These are phyloP conservation scores for Siphlonurus alternatus DNA, from an alignment of 2,888 invertebrate species.

Conservation along the genomic window DNA sequence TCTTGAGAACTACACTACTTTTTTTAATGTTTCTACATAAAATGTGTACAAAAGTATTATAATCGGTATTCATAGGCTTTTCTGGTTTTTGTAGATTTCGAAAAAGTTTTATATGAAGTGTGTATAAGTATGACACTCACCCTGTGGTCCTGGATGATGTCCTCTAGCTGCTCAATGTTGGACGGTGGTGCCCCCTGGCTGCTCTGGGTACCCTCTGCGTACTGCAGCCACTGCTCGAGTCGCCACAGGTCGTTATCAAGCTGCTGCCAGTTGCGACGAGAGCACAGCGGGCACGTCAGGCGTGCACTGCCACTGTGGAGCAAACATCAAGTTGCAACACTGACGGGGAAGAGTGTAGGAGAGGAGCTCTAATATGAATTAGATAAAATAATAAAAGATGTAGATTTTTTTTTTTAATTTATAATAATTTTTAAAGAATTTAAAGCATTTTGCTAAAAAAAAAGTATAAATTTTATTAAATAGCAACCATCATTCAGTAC, in stretches of 20 bases:
- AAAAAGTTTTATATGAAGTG: background rate
- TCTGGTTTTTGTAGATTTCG: too few relatives aligned
- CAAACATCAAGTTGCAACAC: slow-evolving; percentile 4
- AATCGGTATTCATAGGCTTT: too few relatives aligned
- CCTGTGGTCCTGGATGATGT: slow-evolving; percentile 62
- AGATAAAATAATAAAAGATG: too few relatives aligned
- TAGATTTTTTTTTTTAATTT: too few relatives aligned
- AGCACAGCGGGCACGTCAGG: slow-evolving; percentile 71
- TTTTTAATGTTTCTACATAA: too few relatives aligned
- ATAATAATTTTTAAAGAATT: too few relatives aligned
- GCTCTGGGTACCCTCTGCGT: slow-evolving; percentile 64
- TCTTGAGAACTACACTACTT: too few relatives aligned
- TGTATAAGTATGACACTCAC: slow-evolving; percentile 18
- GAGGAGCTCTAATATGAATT: background rate
- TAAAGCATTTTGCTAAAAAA: too few relatives aligned
- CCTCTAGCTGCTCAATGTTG: slow-evolving; percentile 65
- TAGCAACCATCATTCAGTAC: too few relatives aligned
- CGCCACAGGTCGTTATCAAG: slow-evolving; percentile 82
- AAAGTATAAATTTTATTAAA: too few relatives aligned
- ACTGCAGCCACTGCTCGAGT: slow-evolving; percentile 77
- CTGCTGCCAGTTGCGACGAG: slow-evolving; percentile 76
- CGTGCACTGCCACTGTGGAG: slow-evolving; percentile 51
- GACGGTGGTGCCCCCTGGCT: slow-evolving; percentile 45
- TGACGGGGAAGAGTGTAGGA: background rate
- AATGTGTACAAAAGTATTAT: too few relatives aligned